Percentiles rank a stretch among this genome's conserved stretches.
These are phyloP conservation scores for Trachelus stipa DNA, from an alignment of 2,888 invertebrate species.

Conservation along the genomic window DNA sequence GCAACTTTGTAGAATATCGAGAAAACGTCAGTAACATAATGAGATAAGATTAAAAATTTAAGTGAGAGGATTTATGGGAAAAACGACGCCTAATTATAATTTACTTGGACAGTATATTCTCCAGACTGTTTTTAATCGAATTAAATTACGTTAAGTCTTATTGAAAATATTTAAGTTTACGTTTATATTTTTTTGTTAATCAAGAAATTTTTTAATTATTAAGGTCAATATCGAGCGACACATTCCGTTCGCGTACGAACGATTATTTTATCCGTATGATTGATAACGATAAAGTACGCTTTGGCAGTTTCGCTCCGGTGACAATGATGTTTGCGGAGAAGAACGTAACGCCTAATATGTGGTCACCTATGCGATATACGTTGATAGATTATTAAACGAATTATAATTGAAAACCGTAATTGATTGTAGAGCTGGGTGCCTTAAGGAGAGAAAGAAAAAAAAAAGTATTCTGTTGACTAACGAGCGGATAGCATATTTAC, in stretches of 20 bases:
- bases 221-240: background rate
- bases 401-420: background rate
- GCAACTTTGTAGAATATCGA: background rate
- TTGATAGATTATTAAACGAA: background rate
- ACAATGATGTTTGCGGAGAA: background rate
- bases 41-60: background rate
- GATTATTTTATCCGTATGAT: background rate
- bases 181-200: background rate
- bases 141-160: background rate
- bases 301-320: background rate
- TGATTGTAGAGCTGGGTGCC: constrained; percentile 1
- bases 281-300: background rate
- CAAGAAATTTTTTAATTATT: background rate
- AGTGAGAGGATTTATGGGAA: background rate
- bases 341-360: background rate
- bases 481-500: background rate
- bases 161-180: background rate
- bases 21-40: background rate
- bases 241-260: constrained; percentile 1
- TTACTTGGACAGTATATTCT: background rate
- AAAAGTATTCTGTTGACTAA: background rate
- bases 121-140: background rate
- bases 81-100: background rate
- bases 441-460: background rate
- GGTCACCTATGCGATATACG: background rate